Conservation (phyloP, 2,888 invertebrate genomes). For the Agrotis segetum region DNA sequence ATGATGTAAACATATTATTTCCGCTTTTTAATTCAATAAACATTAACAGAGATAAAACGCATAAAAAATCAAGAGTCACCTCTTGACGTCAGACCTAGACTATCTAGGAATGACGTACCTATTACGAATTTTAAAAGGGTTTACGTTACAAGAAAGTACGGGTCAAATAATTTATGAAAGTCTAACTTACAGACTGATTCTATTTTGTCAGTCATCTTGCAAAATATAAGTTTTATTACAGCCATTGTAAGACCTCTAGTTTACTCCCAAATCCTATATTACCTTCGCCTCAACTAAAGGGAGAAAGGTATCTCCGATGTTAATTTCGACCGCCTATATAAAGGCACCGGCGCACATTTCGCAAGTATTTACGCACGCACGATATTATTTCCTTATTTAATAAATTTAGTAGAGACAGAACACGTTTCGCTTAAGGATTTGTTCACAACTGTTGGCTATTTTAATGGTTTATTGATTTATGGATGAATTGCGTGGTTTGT, state of each 20-base stretch:
- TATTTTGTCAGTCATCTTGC: no score
- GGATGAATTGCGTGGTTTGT: constrained; percentile 3
- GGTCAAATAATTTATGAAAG: no score
- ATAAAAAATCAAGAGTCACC: no score
- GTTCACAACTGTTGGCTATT: constrained; percentile 19
- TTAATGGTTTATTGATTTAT: constrained; percentile 25
- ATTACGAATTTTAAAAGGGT: no score
- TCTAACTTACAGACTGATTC: no score
- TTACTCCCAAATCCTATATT: not conserved
- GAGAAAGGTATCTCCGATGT: constrained; percentile 36
- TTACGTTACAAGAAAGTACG: no score
- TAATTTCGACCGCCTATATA: constrained; percentile 31
- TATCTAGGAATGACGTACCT: no score
- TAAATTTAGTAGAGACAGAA: constrained; percentile 36
- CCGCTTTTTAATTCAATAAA: no score
- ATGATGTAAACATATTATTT: no score
- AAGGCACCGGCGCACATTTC: constrained; percentile 33
- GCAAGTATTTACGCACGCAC: constrained; percentile 44
- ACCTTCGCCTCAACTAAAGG: not conserved
- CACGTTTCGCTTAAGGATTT: constrained; percentile 38
- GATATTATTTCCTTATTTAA: constrained; percentile 53
- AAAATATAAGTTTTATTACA: no score
- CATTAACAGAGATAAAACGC: no score
- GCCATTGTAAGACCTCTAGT: not conserved
- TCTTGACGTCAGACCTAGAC: no score